Conservation (phyloP, 1,140 invertebrate genomes). For the Trialeurodes vaporariorum region DNA sequence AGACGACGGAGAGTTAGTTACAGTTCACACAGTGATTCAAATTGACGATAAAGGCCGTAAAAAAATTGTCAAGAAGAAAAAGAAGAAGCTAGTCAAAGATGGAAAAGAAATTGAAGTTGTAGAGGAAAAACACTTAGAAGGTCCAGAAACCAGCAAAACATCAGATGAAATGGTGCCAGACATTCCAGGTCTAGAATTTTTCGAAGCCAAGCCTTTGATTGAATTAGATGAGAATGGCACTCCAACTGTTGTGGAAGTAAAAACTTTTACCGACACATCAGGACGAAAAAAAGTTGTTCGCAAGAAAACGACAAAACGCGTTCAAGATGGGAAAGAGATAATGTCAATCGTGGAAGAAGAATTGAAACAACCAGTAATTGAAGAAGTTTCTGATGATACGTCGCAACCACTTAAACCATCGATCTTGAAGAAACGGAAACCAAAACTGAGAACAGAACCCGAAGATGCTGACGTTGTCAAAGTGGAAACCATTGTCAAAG, state of each 20-base stretch:
- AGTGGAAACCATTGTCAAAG: neutral
- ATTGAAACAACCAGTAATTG: neutral
- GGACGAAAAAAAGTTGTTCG: neutral
- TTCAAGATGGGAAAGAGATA: neutral
- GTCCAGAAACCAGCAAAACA: neutral
- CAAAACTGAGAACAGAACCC: neutral
- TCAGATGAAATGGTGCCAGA: neutral
- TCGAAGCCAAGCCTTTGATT: neutral
- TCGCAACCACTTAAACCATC: neutral
- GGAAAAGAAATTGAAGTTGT: neutral
- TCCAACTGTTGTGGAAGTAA: neutral
- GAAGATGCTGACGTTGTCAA: neutral
- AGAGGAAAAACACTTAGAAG: neutral
- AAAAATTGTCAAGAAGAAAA: neutral
- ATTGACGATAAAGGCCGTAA: constrained; percentile 9
- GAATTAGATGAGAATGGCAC: neutral
- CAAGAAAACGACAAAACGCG: constrained; percentile 2
- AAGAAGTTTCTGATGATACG: neutral
- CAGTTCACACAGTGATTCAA: neutral
- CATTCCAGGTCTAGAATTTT: neutral
- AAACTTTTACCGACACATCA: neutral
- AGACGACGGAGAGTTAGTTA: neutral
- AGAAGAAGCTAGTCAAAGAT: constrained; percentile 2
- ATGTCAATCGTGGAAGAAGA: constrained; percentile 6
- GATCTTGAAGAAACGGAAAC: neutral